Evolutionary conservation across 2,888 invertebrate genomes (phyloP), one percentile per base, ranked within the genome.

Genomic region (Frankliniella intonsa): DNA sequence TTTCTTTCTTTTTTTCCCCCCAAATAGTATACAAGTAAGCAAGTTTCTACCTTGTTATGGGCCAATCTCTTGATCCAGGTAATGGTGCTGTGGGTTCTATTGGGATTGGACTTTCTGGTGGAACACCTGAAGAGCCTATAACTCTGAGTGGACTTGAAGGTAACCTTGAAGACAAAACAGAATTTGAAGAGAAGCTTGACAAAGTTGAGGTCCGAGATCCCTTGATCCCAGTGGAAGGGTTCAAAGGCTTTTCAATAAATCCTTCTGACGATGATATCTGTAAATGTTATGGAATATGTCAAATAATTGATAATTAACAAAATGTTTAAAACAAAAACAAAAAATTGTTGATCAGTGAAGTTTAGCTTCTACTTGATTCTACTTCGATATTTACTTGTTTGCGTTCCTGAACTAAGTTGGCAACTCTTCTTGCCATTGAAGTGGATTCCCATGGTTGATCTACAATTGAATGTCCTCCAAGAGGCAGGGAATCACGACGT

Each of bases 41-140:
- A 38, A 38, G 38, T 5, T 3, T 5, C 38, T 1, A 76, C 69
- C 69, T 76, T 0, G 69, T 76, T 12, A 87, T 85, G 50, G 85
- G 86, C 86, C 86, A 87, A 82, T 87, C 87, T 84, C 87, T 87
- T 83, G 88, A 88, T 38, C 85, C 84, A 2, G 85, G 84, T 83
- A 86, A 85, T 27, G 89, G 89, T 49, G 87, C 88, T 5, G 84
- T 83, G 14, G 87, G 88, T 22, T 88, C 89, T 85, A 90, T 87
- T 51, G 89, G 87, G 84, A 90, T 89, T 17, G 90, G 90, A 84
- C 89, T 89, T 86, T 89, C 88, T 22, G 69, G 69, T 3, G 69
- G 86, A 22, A 85, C 85, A 81, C 85, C 84, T 19, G 84, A 79
- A 22, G 83, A 83, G 10, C 82, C 82, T 17, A 85, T 84, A 17